Evolutionary conservation across 2,888 invertebrate species (phyloP).

Genomic region (Pteria penguin): DNA sequence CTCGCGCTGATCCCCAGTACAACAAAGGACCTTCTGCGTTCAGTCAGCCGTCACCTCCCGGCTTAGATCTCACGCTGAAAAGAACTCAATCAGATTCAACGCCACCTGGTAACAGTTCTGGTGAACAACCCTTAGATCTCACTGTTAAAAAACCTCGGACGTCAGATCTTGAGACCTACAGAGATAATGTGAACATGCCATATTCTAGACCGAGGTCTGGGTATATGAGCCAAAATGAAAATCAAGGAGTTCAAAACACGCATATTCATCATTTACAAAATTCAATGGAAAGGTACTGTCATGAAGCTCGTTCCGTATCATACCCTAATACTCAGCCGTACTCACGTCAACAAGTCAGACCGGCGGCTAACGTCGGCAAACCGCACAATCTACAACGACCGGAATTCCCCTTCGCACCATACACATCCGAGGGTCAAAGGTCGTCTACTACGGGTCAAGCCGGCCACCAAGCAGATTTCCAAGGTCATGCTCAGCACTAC

Average conservation of each 20-base stretch:
- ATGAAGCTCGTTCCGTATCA: slow-evolving; percentile 18
- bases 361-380: background rate
- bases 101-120: slow-evolving; percentile 16
- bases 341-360: background rate
- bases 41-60: slow-evolving; percentile 6
- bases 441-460: slow-evolving; percentile 23
- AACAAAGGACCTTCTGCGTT: background rate
- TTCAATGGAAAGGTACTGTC: slow-evolving; percentile 66
- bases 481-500: slow-evolving; percentile 14
- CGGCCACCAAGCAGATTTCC: slow-evolving; percentile 9
- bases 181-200: background rate
- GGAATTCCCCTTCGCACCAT: background rate
- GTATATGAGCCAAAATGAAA: background rate
- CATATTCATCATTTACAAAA: slow-evolving; percentile 65
- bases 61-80: slow-evolving; percentile 24
- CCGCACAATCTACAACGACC: background rate
- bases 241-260: slow-evolving; percentile 14
- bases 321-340: background rate
- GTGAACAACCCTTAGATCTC: slow-evolving; percentile 29
- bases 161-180: background rate
- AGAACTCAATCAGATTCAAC: slow-evolving; percentile 4
- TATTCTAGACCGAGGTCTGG: background rate
- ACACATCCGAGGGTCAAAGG: background rate
- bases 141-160: slow-evolving; percentile 23
- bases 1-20: background rate